Base-by-base conservation (phyloP, 2,888 invertebrate species). In the Drosophila prostipennis region DNA sequence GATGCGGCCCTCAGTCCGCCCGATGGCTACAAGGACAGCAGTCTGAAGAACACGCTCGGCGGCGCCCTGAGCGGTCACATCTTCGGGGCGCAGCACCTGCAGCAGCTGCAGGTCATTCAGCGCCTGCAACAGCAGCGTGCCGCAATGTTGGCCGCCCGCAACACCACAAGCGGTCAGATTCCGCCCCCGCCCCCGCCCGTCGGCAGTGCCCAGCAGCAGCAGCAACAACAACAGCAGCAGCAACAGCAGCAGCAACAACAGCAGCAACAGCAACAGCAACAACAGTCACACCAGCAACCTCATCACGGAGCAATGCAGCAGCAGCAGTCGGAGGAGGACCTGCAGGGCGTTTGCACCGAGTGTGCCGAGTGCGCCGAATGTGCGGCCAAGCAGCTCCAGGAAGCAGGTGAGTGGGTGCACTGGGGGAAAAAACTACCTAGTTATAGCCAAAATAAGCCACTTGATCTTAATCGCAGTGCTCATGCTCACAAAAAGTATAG, bases 21-120 rank as follows among this genome's bases (percentile, higher is more conserved):
- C 11, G 97, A 97, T 90, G 97, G 97, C 10, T 97, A 97, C 93
- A 97, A 97, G 92, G 97, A 97, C 90, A 94, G 96, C 93, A 96
- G 96, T 78, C 93, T 94, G 79, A 94, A 94, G 83, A 93, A 93
- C 57, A 93, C 94, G 61, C 92, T 94, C 1, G 94, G 94, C 6
- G 92, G 92, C 36, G 94, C 94, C 80, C 93, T 94, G 45, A 93
- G 94, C 74, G 94, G 93, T 78, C 94, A 94, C 72, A 94, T 94
- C 76, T 94, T 94, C 90, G 93, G 95, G 51, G 95, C 95, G 48
- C 94, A 94, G 89, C 94, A 94, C 89, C 91, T 93, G 76, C 93
- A 93, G 82, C 93, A 93, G 80, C 93, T 95, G 85, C 94, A 94
- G 90, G 94, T 95, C 80, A 92, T 95, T 90, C 94, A 94, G 76